These are phyloP conservation scores for Bombus huntii DNA, from an alignment of 1,140 invertebrate species.

Conservation along the genomic window DNA sequence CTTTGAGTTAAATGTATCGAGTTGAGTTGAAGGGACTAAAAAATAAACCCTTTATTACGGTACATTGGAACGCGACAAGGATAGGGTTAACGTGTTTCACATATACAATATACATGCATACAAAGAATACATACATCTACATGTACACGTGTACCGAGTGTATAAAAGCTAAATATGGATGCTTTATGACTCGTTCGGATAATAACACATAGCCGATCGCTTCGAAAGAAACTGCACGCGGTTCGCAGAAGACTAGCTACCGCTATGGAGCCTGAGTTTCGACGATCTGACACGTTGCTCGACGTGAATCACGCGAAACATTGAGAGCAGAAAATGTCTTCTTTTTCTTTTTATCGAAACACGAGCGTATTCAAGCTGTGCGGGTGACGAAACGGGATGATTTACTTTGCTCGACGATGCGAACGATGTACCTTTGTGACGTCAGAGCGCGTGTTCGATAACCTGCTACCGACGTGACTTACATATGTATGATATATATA, in stretches of 20 bases:
- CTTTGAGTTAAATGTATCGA: constrained; percentile 5
- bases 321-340: background rate
- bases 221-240: background rate
- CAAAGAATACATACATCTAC: background rate
- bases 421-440: constrained; percentile 80
- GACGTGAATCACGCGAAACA: background rate
- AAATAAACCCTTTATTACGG: constrained; percentile 29
- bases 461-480: constrained; percentile 70
- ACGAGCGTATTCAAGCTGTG: constrained; percentile 51
- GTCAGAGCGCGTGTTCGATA: constrained; percentile 79
- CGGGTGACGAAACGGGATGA: constrained; percentile 70
- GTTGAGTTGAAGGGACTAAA: background rate
- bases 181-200: constrained; percentile 31
- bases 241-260: background rate
- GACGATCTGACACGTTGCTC: background rate
- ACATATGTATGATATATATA: constrained; percentile 45
- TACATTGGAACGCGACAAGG: constrained; percentile 27
- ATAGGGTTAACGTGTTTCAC: constrained; percentile 39
- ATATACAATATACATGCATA: background rate
- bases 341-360: constrained; percentile 30
- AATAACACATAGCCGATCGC: constrained; percentile 37
- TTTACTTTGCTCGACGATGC: constrained; percentile 79
- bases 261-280: background rate
- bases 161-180: constrained; percentile 49
- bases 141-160: background rate